A percentile compares a stretch with the other conserved stretches of the same genome.
phyloP scores from a whole-genome alignment of 2,797 vertebrate species.

The Tenualosa ilisha region DNA sequence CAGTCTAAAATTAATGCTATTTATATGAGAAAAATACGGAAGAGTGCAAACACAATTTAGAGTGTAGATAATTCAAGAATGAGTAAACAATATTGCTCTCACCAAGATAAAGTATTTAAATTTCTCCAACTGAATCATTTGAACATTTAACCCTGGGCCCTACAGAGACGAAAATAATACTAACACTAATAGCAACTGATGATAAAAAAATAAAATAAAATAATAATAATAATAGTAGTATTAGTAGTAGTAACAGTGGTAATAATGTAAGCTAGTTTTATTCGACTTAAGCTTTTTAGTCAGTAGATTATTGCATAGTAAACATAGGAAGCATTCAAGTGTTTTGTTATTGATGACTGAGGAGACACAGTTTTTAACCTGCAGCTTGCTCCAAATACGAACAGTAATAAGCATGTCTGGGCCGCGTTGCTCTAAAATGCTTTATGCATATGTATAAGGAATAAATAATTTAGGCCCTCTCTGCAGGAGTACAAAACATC shows the following conservation, averaged over 20 bases:
- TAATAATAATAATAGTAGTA: not conserved
- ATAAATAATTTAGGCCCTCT: constrained; percentile 83
- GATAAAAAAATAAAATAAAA: not conserved
- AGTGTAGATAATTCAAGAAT: not conserved
- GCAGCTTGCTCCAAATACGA: constrained; percentile 58
- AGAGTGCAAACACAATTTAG: not conserved
- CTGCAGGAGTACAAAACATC: constrained; percentile 80
- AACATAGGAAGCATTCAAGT: not conserved
- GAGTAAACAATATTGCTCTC: not conserved
- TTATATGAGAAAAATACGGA: not conserved
- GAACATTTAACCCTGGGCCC: not conserved
- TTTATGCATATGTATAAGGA: constrained; percentile 76
- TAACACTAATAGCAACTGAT: not conserved
- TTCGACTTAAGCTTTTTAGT: not conserved
- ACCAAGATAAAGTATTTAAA: not conserved
- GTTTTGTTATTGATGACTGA: constrained; percentile 3
- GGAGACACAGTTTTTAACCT: constrained; percentile 12
- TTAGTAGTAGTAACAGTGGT: not conserved
- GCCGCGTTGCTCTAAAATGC: constrained; percentile 66
- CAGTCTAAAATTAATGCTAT: not conserved
- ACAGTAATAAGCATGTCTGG: constrained; percentile 65
- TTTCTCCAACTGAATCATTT: not conserved
- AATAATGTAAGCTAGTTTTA: not conserved
- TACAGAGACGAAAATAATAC: not conserved
- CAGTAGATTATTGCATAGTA: not conserved